Conservation (phyloP, 2,888 invertebrate genomes). For the Pollenia griseotomentosa region DNA sequence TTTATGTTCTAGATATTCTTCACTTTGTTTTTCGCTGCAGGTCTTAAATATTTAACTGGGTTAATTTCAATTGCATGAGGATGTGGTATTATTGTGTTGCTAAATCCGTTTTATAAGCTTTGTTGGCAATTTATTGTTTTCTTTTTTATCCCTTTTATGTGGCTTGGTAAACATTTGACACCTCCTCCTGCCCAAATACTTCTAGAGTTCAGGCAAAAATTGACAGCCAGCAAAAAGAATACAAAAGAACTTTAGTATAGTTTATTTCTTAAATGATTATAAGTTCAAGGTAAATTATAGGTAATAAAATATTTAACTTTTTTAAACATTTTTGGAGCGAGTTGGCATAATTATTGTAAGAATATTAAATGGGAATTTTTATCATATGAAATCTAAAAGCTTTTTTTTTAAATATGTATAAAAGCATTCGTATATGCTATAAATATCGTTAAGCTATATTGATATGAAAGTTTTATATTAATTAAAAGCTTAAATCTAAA, state of each 20-base stretch:
- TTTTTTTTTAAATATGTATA: too few relatives aligned
- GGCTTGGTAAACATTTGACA: neutral
- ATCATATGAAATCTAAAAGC: too few relatives aligned
- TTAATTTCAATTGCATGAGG: slow-evolving; percentile 58
- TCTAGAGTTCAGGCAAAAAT: neutral
- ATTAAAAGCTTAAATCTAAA: too few relatives aligned
- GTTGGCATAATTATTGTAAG: too few relatives aligned
- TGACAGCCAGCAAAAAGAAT: slow-evolving; percentile 10
- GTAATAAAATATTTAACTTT: slow-evolving; percentile 17
- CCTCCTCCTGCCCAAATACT: slow-evolving; percentile 16
- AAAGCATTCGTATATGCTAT: too few relatives aligned
- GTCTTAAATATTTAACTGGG: slow-evolving; percentile 64
- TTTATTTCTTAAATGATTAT: slow-evolving; percentile 46
- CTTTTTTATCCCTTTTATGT: slow-evolving; percentile 35
- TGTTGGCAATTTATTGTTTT: slow-evolving; percentile 59
- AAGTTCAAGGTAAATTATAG: slow-evolving; percentile 69
- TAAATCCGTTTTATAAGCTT: slow-evolving; percentile 57
- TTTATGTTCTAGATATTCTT: slow-evolving; percentile 27
- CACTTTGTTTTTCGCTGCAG: slow-evolving; percentile 29
- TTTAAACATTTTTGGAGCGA: neutral
- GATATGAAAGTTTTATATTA: too few relatives aligned
- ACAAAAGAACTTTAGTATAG: slow-evolving; percentile 15
- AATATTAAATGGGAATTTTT: too few relatives aligned
- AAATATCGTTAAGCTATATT: too few relatives aligned
- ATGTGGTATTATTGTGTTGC: slow-evolving; percentile 30